Percentiles rank a stretch among this genome's conserved stretches.
These are phyloP conservation scores for Tetropium fuscum DNA, from an alignment of 2,888 invertebrate species.

Conservation along the genomic window DNA sequence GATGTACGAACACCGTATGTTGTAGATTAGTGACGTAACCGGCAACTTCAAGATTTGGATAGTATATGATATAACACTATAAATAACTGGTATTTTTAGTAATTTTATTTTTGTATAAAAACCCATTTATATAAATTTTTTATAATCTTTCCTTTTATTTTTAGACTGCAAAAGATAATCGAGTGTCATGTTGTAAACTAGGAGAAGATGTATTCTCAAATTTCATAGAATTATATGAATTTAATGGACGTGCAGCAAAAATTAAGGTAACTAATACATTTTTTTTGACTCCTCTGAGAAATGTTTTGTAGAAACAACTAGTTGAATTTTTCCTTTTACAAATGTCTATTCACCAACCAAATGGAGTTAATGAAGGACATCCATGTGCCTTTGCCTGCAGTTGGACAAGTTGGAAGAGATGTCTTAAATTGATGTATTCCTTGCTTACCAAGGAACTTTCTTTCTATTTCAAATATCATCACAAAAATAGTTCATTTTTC, in stretches of 20 bases:
- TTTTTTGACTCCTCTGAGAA: background rate
- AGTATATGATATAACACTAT: no score
- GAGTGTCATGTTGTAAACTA: constrained; percentile 60
- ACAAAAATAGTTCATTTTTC: constrained; percentile 49
- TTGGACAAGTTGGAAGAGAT: constrained; percentile 65
- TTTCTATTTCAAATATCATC: constrained; percentile 39
- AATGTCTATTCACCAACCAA: constrained; percentile 68
- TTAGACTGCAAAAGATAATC: constrained; percentile 59
- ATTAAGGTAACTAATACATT: constrained; percentile 50
- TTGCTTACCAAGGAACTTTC: constrained; percentile 55
- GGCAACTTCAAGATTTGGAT: no score
- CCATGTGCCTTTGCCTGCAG: constrained; percentile 62
- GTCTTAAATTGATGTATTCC: constrained; percentile 61
- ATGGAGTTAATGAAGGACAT: constrained; percentile 59
- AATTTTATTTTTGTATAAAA: no score
- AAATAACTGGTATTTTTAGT: no score
- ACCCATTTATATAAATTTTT: no score
- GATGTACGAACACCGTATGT: no score
- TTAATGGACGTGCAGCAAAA: constrained; percentile 48
- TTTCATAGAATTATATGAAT: constrained; percentile 52
- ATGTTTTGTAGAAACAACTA: constrained; percentile 58
- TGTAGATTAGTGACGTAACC: no score
- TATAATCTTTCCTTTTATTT: no score
- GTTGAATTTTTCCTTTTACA: constrained; percentile 68
- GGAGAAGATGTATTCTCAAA: constrained; percentile 58